These are phyloP conservation scores for Electrona antarctica DNA, from an alignment of 2,113 vertebrate genomes.

Conservation along the genomic window DNA sequence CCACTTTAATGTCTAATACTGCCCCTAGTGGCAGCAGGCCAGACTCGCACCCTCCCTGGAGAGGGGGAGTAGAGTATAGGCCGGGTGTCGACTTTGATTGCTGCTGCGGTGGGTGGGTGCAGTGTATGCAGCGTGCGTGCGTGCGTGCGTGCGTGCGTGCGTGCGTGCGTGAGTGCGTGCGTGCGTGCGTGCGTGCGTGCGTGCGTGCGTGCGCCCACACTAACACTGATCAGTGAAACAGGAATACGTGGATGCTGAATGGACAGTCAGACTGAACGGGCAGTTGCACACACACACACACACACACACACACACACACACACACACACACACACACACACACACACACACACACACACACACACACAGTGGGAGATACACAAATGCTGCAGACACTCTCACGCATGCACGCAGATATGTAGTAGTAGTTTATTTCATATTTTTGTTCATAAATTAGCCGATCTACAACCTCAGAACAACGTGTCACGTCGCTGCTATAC, in stretches of 20 bases:
- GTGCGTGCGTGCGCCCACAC: background rate
- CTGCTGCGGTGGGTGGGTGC: background rate
- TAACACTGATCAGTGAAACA: conserved; percentile 22
- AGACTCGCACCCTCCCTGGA: conserved; percentile 41
- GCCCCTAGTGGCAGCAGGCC: conserved; percentile 17
- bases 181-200: background rate
- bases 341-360: background rate
- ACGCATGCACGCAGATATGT: background rate
- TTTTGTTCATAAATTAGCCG: too few species aligned
- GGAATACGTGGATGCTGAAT: background rate
- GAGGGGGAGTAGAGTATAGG: conserved; percentile 32
- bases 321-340: background rate
- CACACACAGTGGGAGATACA: background rate
- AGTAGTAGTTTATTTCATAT: background rate
- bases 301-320: background rate
- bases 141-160: conserved; percentile 8
- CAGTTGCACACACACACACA: conserved; percentile 4
- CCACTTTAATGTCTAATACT: conserved; percentile 34
- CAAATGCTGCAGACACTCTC: too few species aligned
- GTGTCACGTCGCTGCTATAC: background rate
- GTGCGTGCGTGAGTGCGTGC: background rate
- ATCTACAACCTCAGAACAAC: background rate
- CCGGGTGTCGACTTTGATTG: too few species aligned
- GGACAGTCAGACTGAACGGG: background rate
- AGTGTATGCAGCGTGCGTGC: conserved; percentile 11